phyloP scores from a whole-genome alignment of 1,140 invertebrate species.

The Pogonus chalceus region DNA sequence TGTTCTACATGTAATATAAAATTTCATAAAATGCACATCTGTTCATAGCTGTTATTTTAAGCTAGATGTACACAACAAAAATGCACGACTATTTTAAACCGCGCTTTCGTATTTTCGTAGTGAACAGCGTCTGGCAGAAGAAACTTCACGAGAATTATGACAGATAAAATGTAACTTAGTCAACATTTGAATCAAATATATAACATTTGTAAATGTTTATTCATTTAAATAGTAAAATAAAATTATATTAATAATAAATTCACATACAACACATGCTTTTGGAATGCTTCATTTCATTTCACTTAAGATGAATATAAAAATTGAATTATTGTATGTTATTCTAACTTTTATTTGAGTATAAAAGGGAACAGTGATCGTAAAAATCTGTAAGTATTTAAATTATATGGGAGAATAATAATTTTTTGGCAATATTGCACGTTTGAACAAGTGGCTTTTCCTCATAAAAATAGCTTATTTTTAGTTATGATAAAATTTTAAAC shows the following conservation, averaged over 20 bases:
- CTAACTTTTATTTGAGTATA: background rate
- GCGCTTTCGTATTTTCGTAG: conserved; percentile 2
- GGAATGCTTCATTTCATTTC: background rate
- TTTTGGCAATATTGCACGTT: too few species aligned
- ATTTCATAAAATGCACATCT: conserved; percentile 1
- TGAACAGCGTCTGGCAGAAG: background rate
- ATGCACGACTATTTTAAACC: background rate
- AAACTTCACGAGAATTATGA: background rate
- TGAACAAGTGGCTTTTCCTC: too few species aligned
- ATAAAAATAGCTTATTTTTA: too few species aligned
- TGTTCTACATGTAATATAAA: background rate
- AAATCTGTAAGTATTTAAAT: too few species aligned
- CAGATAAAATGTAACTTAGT: background rate
- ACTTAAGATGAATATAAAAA: too few species aligned
- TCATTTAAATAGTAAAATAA: background rate
- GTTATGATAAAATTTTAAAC: too few species aligned
- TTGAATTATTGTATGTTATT: too few species aligned
- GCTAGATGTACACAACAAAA: background rate
- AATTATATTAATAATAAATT: background rate
- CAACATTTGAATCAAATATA: background rate
- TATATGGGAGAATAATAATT: too few species aligned
- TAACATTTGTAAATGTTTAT: background rate
- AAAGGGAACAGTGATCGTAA: too few species aligned
- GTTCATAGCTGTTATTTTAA: background rate
- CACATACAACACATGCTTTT: background rate